Conservation (phyloP, 2,797 vertebrate genomes). For the Rhinogobio ventralis region DNA sequence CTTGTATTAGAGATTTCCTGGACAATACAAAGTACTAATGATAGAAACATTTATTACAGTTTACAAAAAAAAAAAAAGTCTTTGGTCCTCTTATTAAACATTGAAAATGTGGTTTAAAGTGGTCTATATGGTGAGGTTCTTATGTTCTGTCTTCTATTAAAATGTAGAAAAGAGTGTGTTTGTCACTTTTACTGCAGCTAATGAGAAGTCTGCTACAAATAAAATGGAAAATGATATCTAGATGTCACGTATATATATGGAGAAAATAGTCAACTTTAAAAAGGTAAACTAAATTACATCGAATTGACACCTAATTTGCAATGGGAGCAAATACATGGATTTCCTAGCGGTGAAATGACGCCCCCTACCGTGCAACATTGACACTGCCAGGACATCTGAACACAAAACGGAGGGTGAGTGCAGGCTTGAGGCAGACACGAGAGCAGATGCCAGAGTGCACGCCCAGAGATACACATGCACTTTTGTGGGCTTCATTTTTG, state of each 20-base stretch:
- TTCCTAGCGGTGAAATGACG: not conserved
- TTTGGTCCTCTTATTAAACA: conserved; percentile 65
- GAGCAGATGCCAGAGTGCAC: too few relatives aligned
- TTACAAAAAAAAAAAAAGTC: conserved; percentile 24
- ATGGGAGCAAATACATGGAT: not conserved
- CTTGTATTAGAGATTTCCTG: conserved; percentile 45
- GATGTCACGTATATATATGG: not conserved
- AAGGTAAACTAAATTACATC: not conserved
- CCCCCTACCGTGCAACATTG: conserved; percentile 9
- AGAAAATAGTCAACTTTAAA: not conserved
- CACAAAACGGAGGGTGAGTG: not conserved
- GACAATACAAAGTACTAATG: conserved; percentile 16
- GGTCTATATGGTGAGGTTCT: conserved; percentile 12
- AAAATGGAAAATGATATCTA: not conserved
- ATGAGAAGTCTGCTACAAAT: not conserved
- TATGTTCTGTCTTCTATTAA: not conserved
- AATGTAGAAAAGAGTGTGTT: not conserved
- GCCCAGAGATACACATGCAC: not conserved
- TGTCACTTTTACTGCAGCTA: conserved; percentile 7
- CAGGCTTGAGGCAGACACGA: not conserved
- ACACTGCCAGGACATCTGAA: conserved; percentile 9
- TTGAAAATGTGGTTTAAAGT: conserved; percentile 56
- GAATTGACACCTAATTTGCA: not conserved
- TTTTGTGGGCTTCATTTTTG: not conserved
- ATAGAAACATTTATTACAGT: conserved; percentile 43